A percentile compares a stretch with the other conserved stretches of the same genome.
These are phyloP conservation scores for Mastomys natalensis DNA, from an alignment of 2,113 vertebrate species.

Conservation along the genomic window DNA sequence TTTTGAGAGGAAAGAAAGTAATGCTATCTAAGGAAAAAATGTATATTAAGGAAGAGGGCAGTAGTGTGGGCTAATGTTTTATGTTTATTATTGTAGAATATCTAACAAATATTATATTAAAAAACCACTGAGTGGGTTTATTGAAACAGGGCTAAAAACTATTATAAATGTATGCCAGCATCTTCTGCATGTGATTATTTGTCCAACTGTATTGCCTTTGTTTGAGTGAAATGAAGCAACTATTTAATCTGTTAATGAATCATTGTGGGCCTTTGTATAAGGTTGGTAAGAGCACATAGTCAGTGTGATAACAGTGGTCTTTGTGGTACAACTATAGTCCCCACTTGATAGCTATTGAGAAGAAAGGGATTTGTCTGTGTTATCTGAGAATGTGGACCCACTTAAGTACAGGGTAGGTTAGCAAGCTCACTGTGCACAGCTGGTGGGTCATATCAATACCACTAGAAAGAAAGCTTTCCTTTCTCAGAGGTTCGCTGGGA, in stretches of 20 bases:
- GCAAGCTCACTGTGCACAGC: neutral
- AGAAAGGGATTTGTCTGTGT: too few species aligned
- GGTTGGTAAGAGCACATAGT: neutral
- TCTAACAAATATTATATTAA: neutral
- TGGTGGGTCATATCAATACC: neutral
- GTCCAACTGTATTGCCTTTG: conserved; percentile 7
- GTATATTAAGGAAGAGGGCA: neutral
- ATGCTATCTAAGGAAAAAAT: neutral
- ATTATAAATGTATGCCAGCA: neutral
- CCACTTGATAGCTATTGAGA: neutral
- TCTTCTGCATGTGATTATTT: conserved; percentile 32
- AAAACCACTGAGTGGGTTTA: neutral
- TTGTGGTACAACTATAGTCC: neutral
- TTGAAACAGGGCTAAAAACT: neutral
- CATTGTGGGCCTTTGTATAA: neutral
- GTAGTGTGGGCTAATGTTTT: neutral
- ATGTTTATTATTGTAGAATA: neutral
- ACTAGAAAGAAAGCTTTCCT: neutral
- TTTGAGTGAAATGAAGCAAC: conserved; percentile 5
- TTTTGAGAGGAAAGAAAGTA: neutral
- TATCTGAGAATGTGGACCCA: neutral
- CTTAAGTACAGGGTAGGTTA: neutral
- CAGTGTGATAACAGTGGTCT: neutral
- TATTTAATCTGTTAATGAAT: conserved; percentile 49
- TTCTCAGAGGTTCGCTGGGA: neutral